Base-by-base conservation (phyloP, 2,797 vertebrate species). In the Ptychadena robeensis region DNA sequence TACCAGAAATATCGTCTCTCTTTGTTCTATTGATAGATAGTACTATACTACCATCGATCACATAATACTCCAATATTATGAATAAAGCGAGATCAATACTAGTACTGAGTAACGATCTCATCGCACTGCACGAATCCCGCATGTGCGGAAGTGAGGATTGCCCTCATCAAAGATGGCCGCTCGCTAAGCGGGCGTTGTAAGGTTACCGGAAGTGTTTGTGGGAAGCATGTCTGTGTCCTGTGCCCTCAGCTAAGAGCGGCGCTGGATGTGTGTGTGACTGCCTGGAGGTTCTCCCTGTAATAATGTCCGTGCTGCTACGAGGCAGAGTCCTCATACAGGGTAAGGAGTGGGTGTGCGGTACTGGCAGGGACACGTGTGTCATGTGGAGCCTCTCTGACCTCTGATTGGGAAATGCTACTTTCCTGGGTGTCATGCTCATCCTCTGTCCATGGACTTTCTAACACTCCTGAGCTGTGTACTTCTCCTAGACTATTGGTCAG, bases 91-190 rank as follows among this genome's bases (percentile, higher is more conserved):
- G n/a, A n/a, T n/a, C n/a, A n/a, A n/a, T n/a, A n/a, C n/a, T n/a
- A n/a, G n/a, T n/a, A n/a, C n/a, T n/a, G n/a, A n/a, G n/a, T n/a
- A n/a, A n/a, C n/a, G n/a, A n/a, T n/a, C n/a, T n/a, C n/a, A n/a
- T n/a, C n/a, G n/a, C n/a, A n/a, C n/a, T n/a, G n/a, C 15, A 48
- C 3, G 18, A 48, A 53, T 6, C n/a, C n/a, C n/a, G 18, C 18
- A 35, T 67, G 65, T 18, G 32, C 65, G 32, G 65, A 67, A 67
- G 12, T 25, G 0, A 0, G 25, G 6, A 15, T 9, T 34, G 67
- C 78, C 78, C 67, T 30, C 31, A 63, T 30, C 78, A 80, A 80
- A 72, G 18, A 80, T 81, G 79, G 59, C 61, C 11, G 30, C 34
- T 27, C 35, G 31, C 8, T 18, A 11, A 4, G 6, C 5, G 5